phyloP scores from a whole-genome alignment of 1,140 invertebrate species.

The Brachystomella parvula region DNA sequence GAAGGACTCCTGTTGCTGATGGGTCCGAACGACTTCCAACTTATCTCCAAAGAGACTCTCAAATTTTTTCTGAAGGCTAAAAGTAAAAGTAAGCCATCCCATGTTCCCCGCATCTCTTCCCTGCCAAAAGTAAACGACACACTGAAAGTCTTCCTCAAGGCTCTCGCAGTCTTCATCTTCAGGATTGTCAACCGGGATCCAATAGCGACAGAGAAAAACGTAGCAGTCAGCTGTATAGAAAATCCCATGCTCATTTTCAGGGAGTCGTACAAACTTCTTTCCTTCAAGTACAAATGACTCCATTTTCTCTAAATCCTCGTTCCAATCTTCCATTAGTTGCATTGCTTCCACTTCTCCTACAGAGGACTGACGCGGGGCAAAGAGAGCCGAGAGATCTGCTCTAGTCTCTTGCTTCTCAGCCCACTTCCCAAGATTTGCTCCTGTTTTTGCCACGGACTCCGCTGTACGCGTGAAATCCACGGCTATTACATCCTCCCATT shows the following conservation, averaged over 20 bases:
- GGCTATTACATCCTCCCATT: slow-evolving; percentile 98
- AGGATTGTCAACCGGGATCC: slow-evolving; percentile 27
- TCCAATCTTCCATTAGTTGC: slow-evolving; percentile 84
- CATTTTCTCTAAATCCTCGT: slow-evolving; percentile 93
- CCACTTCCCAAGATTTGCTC: slow-evolving; percentile 91
- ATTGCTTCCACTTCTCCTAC: slow-evolving; percentile 80
- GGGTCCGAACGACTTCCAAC: slow-evolving; percentile 91
- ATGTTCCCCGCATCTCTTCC: slow-evolving; percentile 94
- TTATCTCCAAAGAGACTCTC: slow-evolving; percentile 90
- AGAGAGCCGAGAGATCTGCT: slow-evolving; percentile 68
- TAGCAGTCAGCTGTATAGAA: slow-evolving; percentile 96
- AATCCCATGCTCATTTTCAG: slow-evolving; percentile 85
- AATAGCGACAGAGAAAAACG: slow-evolving; percentile 81
- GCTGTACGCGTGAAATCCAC: slow-evolving; percentile 98
- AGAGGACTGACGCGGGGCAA: slow-evolving; percentile 84
- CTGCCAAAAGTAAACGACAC: slow-evolving; percentile 99
- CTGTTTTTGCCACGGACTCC: slow-evolving; percentile 90
- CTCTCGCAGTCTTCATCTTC: slow-evolving; percentile 56
- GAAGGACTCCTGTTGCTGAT: slow-evolving; percentile 97
- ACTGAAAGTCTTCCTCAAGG: slow-evolving; percentile 82
- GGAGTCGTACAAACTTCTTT: slow-evolving; percentile 90
- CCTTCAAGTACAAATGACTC: slow-evolving; percentile 83
- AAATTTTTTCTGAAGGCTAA: slow-evolving; percentile 92
- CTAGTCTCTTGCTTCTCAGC: slow-evolving; percentile 82
- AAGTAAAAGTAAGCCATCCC: slow-evolving; percentile 99